These are phyloP conservation scores for Hyles lineata DNA, from an alignment of 2,888 invertebrate species.

Conservation along the genomic window DNA sequence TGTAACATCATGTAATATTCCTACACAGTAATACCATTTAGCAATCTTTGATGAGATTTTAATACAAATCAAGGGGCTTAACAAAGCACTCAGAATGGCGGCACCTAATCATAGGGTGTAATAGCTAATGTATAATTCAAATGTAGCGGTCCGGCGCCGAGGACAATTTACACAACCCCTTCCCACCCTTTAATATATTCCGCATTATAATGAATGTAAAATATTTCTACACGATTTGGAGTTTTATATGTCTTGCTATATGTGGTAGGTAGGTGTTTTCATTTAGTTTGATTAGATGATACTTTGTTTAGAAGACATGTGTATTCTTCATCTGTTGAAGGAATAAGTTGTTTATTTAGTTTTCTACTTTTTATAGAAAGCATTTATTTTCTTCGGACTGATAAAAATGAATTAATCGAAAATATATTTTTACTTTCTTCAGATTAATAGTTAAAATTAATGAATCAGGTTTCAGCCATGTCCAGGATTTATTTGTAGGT, in stretches of 20 bases:
- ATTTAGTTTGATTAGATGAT: neutral
- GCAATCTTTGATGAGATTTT: conserved; percentile 1
- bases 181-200: conserved; percentile 32
- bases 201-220: conserved; percentile 27
- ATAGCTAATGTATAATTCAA: conserved; percentile 59
- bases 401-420: too few species aligned
- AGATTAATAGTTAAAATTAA: too few species aligned
- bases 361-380: too few species aligned
- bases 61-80: conserved; percentile 14
- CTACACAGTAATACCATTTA: neutral
- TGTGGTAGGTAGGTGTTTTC: neutral
- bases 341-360: too few species aligned
- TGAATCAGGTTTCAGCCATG: too few species aligned
- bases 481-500: too few species aligned
- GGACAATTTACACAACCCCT: conserved; percentile 44
- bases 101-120: conserved; percentile 39
- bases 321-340: too few species aligned
- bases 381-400: too few species aligned
- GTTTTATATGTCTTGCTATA: conserved; percentile 9
- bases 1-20: too few species aligned
- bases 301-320: too few species aligned
- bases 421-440: too few species aligned
- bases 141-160: conserved; percentile 46
- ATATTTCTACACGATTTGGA: conserved; percentile 22
- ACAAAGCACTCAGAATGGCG: conserved; percentile 23